These are phyloP conservation scores for Hemitrygon akajei DNA, from an alignment of 2,797 vertebrate species.

Conservation along the genomic window DNA sequence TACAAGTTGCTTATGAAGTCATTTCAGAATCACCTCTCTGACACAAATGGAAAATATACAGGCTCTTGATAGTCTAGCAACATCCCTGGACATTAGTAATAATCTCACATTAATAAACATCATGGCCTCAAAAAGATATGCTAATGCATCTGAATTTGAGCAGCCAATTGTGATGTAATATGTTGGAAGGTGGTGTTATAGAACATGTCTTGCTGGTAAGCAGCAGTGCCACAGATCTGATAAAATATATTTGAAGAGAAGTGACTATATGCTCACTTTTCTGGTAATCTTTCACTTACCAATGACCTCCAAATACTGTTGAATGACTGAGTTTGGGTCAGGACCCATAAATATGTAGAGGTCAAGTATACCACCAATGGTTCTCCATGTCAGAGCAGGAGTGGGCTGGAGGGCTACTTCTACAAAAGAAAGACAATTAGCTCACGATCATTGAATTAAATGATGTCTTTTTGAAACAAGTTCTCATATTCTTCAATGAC, in stretches of 20 bases:
- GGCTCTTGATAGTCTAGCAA: no score
- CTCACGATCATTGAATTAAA: not conserved
- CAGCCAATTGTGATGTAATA: not conserved
- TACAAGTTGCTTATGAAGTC: not conserved
- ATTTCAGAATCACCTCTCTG: not conserved
- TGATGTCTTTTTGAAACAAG: not conserved
- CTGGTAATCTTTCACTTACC: conserved; percentile 56
- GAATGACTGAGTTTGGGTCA: conserved; percentile 62
- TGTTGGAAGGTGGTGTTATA: not conserved
- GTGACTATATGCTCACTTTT: not conserved
- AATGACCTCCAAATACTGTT: conserved; percentile 77
- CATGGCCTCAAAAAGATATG: not conserved
- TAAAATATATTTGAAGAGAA: no score
- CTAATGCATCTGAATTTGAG: not conserved
- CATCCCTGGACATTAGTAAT: not conserved
- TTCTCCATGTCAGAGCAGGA: conserved; percentile 79
- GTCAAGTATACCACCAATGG: conserved; percentile 75
- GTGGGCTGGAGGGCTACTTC: conserved; percentile 70
- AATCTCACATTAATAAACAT: not conserved
- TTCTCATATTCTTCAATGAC: not conserved
- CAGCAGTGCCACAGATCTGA: not conserved
- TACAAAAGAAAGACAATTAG: conserved; percentile 35
- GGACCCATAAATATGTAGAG: conserved; percentile 78
- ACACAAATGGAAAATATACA: not conserved
- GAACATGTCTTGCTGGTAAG: not conserved